phyloP scores from a whole-genome alignment of 2,113 vertebrate species.

The Mormyrus lacerda region DNA sequence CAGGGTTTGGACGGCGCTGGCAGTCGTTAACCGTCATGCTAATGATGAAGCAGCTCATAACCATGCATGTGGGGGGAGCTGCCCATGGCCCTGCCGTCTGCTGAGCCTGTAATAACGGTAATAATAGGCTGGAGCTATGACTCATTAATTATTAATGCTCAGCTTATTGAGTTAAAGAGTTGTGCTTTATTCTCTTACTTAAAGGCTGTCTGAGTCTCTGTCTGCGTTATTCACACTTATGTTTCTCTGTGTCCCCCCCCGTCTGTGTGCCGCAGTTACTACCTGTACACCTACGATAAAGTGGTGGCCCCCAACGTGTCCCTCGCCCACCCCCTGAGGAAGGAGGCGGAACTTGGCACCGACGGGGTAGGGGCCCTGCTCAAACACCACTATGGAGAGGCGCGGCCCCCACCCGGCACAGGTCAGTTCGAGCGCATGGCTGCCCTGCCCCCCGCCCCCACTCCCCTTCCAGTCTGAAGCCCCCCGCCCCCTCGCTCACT shows the following conservation, averaged over 20 bases:
- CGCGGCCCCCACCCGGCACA: slow-evolving; percentile 24
- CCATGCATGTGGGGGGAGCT: not conserved
- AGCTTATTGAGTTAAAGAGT: not conserved
- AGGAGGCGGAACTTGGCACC: slow-evolving; percentile 65
- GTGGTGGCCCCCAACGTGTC: slow-evolving; percentile 95
- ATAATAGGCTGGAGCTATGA: not conserved
- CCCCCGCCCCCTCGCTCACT: not conserved
- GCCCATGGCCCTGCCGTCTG: not conserved
- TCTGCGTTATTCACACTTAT: not conserved
- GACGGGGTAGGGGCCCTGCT: slow-evolving; percentile 64
- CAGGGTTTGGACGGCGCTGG: not conserved
- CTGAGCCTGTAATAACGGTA: not conserved
- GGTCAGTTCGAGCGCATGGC: not conserved
- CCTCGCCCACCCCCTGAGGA: slow-evolving; percentile 58
- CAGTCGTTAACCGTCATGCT: not conserved
- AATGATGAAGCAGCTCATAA: not conserved
- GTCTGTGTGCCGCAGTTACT: slow-evolving; percentile 68
- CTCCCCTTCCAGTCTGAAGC: not conserved
- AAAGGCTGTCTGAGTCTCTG: not conserved
- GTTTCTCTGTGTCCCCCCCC: not conserved
- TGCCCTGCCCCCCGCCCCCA: not conserved
- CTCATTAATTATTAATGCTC: slow-evolving; percentile 4
- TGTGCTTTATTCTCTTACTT: not conserved
- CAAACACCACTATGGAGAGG: slow-evolving; percentile 66
- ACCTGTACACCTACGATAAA: slow-evolving; percentile 94